Conservation (phyloP, 64 coral and sea anemone species). For the Stichodactyla helianthus region DNA sequence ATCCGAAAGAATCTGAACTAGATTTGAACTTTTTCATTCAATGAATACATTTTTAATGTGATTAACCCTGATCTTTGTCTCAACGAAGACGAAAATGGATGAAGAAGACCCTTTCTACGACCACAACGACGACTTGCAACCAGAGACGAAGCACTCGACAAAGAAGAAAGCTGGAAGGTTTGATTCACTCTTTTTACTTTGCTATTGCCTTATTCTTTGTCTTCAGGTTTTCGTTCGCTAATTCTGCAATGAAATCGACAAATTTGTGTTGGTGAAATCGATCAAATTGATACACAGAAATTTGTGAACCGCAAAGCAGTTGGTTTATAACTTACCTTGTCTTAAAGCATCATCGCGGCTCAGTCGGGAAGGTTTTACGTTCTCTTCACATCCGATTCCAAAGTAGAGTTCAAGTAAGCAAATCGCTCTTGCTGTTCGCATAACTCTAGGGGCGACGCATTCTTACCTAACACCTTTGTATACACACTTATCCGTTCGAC, state of each 20-base stretch:
- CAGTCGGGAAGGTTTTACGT: conserved; percentile 2
- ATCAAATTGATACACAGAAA: conserved; percentile 2
- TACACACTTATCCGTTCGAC: neutral
- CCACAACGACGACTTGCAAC: conserved; percentile 16
- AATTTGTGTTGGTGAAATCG: neutral
- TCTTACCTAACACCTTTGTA: neutral
- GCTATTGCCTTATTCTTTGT: neutral
- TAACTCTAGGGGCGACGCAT: neutral
- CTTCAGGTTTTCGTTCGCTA: neutral
- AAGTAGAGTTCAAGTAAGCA: conserved; percentile 5
- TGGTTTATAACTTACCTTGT: neutral
- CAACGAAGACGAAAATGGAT: neutral
- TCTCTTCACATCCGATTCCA: neutral
- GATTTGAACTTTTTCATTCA: neutral
- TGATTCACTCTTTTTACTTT: neutral
- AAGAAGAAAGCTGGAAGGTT: conserved; percentile 26
- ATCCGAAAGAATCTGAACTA: neutral
- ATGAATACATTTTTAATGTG: neutral
- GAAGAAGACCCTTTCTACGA: conserved; percentile 21
- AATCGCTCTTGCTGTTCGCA: neutral
- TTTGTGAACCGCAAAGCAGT: neutral
- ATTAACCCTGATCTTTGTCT: neutral
- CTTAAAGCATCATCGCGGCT: neutral
- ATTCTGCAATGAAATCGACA: neutral
- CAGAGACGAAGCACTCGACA: neutral